Evolutionary conservation across 1,140 invertebrate genomes (phyloP).

Genomic region (Sweltsa coloradensis): DNA sequence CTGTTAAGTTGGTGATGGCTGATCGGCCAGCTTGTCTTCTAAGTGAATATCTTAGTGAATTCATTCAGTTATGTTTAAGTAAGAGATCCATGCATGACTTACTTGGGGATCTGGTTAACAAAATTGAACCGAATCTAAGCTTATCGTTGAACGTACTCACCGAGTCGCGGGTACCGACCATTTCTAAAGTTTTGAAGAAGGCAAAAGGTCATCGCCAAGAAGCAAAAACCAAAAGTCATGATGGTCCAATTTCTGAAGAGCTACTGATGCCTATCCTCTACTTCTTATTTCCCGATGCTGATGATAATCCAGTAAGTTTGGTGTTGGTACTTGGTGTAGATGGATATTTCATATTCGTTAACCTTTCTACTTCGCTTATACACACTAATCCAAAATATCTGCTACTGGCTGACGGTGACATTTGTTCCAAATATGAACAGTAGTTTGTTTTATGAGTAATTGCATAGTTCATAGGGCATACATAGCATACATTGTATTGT

Average conservation of each 20-base stretch:
- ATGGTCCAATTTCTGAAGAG: conserved; percentile 63
- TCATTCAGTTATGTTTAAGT: conserved; percentile 35
- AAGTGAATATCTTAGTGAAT: conserved; percentile 46
- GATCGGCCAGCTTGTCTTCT: conserved; percentile 49
- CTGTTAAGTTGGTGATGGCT: conserved; percentile 44
- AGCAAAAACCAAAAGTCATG: too few species aligned
- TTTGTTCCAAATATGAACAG: too few species aligned
- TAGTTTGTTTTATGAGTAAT: too few species aligned
- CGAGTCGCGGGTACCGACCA: conserved; percentile 41
- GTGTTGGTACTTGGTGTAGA: too few species aligned
- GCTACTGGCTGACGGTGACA: too few species aligned
- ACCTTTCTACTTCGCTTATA: too few species aligned
- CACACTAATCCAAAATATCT: too few species aligned
- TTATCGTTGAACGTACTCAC: conserved; percentile 35
- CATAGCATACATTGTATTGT: too few species aligned
- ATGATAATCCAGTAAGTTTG: conserved; percentile 39
- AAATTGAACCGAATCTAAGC: conserved; percentile 8
- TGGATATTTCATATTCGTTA: too few species aligned
- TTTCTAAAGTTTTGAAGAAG: conserved; percentile 35
- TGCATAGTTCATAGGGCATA: too few species aligned
- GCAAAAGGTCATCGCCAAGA: conserved; percentile 16
- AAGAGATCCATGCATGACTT: conserved; percentile 38
- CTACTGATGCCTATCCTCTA: conserved; percentile 65
- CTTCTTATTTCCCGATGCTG: conserved; percentile 83
- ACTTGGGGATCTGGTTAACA: conserved; percentile 34